Evolutionary conservation across 2,888 invertebrate genomes (phyloP).

Genomic region (Sycophila texana): DNA sequence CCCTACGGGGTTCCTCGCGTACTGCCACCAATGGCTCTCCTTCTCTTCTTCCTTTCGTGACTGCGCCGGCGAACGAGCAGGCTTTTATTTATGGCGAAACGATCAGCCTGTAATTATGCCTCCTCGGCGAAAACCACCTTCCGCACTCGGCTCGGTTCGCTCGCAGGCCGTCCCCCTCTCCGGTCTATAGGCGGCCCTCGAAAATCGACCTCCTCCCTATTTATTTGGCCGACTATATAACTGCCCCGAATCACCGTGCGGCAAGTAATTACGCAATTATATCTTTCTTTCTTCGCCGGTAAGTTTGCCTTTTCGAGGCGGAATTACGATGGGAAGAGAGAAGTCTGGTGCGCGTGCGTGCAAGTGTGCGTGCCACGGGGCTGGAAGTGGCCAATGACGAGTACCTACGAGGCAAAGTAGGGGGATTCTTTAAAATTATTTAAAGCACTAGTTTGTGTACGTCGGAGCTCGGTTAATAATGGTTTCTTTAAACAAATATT

Average conservation of each 20-base stretch:
- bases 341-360: background rate
- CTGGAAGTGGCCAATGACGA: constrained; percentile 27
- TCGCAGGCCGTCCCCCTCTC: constrained; percentile 1
- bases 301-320: constrained; percentile 52
- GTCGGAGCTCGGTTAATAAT: constrained; percentile 9
- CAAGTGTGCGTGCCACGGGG: background rate
- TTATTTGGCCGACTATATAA: constrained; percentile 61
- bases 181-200: constrained; percentile 54
- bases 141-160: constrained; percentile 59
- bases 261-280: constrained; percentile 67
- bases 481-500: constrained; percentile 52
- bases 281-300: constrained; percentile 54
- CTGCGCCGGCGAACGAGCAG: constrained; percentile 18
- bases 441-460: constrained; percentile 36
- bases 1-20: constrained; percentile 40
- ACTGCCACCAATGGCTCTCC: constrained; percentile 13
- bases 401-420: background rate
- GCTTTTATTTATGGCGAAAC: constrained; percentile 71
- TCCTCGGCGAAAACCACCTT: constrained; percentile 66
- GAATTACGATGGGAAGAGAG: constrained; percentile 35
- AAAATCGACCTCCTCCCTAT: constrained; percentile 60
- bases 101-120: constrained; percentile 72
- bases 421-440: constrained; percentile 44
- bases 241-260: constrained; percentile 55
- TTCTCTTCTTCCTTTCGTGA: constrained; percentile 43